A percentile compares a stretch with the other conserved stretches of the same genome.
phyloP scores from a whole-genome alignment of 2,113 vertebrate genomes.

The Oreochromis spilurus region DNA sequence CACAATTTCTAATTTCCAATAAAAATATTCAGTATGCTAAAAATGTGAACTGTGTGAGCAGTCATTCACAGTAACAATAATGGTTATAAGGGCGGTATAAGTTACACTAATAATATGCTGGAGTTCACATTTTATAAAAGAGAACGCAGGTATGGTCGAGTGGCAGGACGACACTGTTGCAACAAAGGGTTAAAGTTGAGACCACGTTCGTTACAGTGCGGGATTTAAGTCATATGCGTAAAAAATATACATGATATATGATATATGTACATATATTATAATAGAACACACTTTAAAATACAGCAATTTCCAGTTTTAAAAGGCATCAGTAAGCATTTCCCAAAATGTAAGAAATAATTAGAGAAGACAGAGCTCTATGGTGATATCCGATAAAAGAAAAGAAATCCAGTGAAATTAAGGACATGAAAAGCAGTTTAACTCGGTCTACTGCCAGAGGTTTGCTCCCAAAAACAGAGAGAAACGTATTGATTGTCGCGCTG shows the following conservation, averaged over 20 bases:
- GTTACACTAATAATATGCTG: background rate
- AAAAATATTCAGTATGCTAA: background rate
- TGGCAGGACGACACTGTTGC: background rate
- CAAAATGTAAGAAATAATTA: background rate
- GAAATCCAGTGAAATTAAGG: background rate
- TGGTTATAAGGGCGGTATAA: background rate
- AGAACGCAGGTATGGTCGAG: background rate
- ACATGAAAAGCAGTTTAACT: background rate
- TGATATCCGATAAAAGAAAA: background rate
- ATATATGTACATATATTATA: slow-evolving; percentile 38
- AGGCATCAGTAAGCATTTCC: slow-evolving; percentile 6
- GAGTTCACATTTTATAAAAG: slow-evolving; percentile 45
- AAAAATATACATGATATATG: slow-evolving; percentile 45
- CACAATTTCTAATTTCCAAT: background rate
- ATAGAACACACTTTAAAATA: slow-evolving; percentile 12
- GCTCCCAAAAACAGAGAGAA: background rate
- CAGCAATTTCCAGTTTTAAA: slow-evolving; percentile 48
- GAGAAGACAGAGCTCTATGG: background rate
- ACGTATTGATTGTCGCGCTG: slow-evolving; percentile 44
- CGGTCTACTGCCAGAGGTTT: background rate
- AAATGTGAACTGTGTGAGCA: background rate
- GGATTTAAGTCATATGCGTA: background rate
- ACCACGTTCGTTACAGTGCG: background rate
- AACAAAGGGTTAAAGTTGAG: background rate
- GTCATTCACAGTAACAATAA: background rate